Base-by-base conservation (phyloP, 2,113 vertebrate genomes). In the Cyanoramphus novaezelandiae region DNA sequence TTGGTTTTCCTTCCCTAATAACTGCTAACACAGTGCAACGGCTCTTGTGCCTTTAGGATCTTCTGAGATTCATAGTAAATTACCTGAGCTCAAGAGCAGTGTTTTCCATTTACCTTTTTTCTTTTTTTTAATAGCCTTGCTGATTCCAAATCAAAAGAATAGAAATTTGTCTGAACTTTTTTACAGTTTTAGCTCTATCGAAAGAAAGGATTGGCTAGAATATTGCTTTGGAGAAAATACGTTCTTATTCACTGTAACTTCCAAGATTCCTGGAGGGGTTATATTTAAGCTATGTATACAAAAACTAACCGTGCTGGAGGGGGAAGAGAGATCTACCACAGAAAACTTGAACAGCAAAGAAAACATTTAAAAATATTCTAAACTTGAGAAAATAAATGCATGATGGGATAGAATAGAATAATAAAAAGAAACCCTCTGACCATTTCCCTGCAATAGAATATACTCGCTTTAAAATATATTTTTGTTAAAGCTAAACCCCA, bases 401-500 rank as follows among this genome's bases (percentile, higher is more conserved):
- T 46, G 43, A 70, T 59, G 68, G 25, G 33, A 15, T n/a, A 72
- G 53, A 71, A 81, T 3, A 53, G 47, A 71, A 85, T 84, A 67
- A 93, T 67, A 74, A 43, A 20, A 64, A 78, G 67, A 78, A n/a
- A 4, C 2, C 5, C 13, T 59, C 76, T 55, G 46, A 90, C 60
- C 82, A 65, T 83, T 95, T 93, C 53, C 37, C 60, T 93, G 81
- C 62, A 84, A 49, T 75, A 84, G 39, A 92, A 86, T 55, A 31
- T 76, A 21, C n/a, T 86, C 39, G 15, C 23, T 64, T 81, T n/a
- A 88, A 88, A 43, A 94, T 88, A 47, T 81, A 65, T 86, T 92
- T 96, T 92, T 89, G 62, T 86, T 93, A 91, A 63, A 93, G 41
- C 44, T 91, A 79, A 93, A 96, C 9, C 27, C 29, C 37, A 59